Evolutionary conservation across 2,888 invertebrate species (phyloP).

Genomic region (Nesidiocoris tenuis): DNA sequence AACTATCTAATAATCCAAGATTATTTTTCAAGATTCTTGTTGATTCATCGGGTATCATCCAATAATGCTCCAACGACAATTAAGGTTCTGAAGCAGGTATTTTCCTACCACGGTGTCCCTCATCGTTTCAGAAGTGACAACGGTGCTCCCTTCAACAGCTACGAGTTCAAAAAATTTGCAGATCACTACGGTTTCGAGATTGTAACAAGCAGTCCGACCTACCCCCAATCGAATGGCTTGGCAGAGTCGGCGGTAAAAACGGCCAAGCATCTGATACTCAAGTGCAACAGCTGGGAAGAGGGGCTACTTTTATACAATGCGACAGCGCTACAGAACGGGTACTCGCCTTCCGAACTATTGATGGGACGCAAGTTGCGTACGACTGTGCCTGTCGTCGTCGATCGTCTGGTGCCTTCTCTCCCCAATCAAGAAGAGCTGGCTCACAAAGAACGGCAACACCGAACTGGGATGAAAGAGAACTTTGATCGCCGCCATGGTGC

Average conservation of each 20-base stretch:
- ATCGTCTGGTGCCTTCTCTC: neutral
- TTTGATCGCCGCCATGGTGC: too few species aligned
- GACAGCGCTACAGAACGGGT: neutral
- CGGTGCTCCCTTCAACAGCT: constrained; percentile 5
- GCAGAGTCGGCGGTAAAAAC: constrained; percentile 38
- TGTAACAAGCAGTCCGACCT: constrained; percentile 38
- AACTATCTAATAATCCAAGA: neutral
- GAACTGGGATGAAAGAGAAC: too few species aligned
- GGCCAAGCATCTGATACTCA: constrained; percentile 14
- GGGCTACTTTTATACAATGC: constrained; percentile 3
- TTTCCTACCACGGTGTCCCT: constrained; percentile 26
- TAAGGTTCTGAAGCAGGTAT: neutral
- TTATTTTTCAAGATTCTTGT: constrained; percentile 1
- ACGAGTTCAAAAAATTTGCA: constrained; percentile 11
- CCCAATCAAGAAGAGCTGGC: too few species aligned
- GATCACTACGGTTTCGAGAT: constrained; percentile 4
- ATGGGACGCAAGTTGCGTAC: constrained; percentile 20
- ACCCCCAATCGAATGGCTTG: constrained; percentile 32
- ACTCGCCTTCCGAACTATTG: neutral
- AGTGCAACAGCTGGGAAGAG: neutral
- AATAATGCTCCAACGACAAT: neutral
- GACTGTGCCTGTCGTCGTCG: neutral
- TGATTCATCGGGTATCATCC: too few species aligned
- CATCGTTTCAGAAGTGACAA: constrained; percentile 31
- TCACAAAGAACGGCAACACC: too few species aligned